Percentiles rank a stretch among this genome's conserved stretches.
phyloP scores from a whole-genome alignment of 2,888 invertebrate species.

The Leptinotarsa tumamoca region DNA sequence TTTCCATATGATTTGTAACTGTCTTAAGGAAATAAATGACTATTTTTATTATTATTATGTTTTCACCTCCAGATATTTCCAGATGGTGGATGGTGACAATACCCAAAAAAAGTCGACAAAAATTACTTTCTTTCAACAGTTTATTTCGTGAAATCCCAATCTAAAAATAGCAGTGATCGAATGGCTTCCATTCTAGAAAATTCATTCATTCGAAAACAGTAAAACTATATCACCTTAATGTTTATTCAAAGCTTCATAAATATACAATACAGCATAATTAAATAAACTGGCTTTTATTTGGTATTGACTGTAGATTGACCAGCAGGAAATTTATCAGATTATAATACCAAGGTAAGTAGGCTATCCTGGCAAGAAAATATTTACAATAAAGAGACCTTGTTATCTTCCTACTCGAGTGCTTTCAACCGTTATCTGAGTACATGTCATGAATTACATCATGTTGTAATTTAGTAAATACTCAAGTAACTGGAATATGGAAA shows the following conservation, averaged over 20 bases:
- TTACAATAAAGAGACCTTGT: slow-evolving; percentile 15
- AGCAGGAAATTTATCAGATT: slow-evolving; percentile 4
- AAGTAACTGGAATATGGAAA: not conserved
- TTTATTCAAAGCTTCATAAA: slow-evolving; percentile 8
- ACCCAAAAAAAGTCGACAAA: no score
- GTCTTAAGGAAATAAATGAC: no score
- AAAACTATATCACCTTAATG: not conserved
- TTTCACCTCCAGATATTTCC: no score
- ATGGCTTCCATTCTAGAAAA: no score
- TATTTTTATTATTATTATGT: no score
- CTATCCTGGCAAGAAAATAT: not conserved
- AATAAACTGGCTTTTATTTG: slow-evolving; percentile 2
- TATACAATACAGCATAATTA: not conserved
- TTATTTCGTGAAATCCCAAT: no score
- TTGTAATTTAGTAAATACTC: not conserved
- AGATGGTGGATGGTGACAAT: no score
- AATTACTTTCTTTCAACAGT: no score
- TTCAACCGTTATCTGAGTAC: slow-evolving; percentile 15
- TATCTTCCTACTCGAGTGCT: slow-evolving; percentile 17
- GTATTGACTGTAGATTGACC: not conserved
- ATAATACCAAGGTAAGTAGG: slow-evolving; percentile 13
- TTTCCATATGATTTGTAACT: no score
- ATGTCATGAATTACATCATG: slow-evolving; percentile 7
- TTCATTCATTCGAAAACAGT: no score
- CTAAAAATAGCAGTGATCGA: no score